These are phyloP conservation scores for Mixornis gularis DNA, from an alignment of 2,113 vertebrate species.

Conservation along the genomic window DNA sequence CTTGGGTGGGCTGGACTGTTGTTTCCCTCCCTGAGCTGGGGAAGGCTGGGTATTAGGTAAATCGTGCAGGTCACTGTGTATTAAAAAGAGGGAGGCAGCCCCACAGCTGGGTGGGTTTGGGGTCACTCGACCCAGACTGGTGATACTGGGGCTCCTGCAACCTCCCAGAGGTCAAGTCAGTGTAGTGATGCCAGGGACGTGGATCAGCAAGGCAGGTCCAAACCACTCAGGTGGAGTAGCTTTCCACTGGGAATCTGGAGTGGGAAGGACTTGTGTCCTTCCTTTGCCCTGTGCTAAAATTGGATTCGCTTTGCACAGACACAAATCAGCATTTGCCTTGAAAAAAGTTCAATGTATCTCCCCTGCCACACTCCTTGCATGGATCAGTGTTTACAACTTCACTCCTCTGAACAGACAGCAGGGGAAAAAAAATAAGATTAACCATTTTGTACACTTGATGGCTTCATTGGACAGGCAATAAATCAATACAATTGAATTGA, in stretches of 20 bases:
- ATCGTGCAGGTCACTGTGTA: rapidly evolving
- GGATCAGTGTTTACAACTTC: slow-evolving; percentile 30
- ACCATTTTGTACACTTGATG: slow-evolving; percentile 61
- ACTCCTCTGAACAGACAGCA: slow-evolving; percentile 22
- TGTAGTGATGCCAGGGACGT: not conserved
- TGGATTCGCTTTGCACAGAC: not conserved
- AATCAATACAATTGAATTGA: slow-evolving; percentile 68
- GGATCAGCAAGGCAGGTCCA: not conserved
- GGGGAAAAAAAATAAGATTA: slow-evolving; percentile 51
- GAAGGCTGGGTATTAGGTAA: not conserved
- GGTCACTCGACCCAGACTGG: not conserved
- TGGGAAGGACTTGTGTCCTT: not conserved
- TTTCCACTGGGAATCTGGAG: not conserved
- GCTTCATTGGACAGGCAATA: slow-evolving; percentile 66
- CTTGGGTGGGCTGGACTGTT: not conserved
- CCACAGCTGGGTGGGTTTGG: not conserved
- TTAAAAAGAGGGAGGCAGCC: not conserved
- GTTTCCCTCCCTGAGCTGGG: not conserved
- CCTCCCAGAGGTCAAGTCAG: not conserved
- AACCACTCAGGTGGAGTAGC: not conserved
- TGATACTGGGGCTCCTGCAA: not conserved
- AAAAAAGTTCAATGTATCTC: not conserved
- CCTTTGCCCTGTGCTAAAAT: not conserved
- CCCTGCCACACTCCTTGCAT: not conserved
- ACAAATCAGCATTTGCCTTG: not conserved